phyloP scores from a whole-genome alignment of 2,888 invertebrate genomes.

The Muscina levida region DNA sequence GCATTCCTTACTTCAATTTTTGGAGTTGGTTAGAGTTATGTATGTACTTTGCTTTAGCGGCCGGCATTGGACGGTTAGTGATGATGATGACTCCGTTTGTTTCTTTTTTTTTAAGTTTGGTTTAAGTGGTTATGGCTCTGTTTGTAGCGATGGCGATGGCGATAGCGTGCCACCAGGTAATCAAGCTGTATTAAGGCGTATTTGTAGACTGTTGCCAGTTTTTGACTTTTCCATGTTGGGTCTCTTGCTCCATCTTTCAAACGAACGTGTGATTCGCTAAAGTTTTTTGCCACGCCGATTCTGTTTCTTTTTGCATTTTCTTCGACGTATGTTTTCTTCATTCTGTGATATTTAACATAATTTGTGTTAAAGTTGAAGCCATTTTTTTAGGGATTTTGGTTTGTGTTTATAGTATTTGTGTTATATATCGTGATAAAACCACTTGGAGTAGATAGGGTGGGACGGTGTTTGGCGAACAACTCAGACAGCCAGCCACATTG shows the following conservation, averaged over 20 bases:
- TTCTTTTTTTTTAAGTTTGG: not conserved
- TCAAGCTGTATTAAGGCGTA: conserved; percentile 69
- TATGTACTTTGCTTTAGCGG: conserved; percentile 71
- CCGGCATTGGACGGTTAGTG: conserved; percentile 63
- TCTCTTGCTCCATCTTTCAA: conserved; percentile 19
- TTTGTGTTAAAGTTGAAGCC: conserved; percentile 64
- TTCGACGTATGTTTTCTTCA: conserved; percentile 17
- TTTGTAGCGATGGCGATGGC: conserved; percentile 38
- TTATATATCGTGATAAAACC: conserved; percentile 44
- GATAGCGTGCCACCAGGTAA: conserved; percentile 67
- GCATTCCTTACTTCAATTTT: conserved; percentile 54
- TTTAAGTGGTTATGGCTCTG: conserved; percentile 34
- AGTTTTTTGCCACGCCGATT: conserved; percentile 40
- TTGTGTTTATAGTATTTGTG: conserved; percentile 35
- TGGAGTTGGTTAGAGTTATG: conserved; percentile 36
- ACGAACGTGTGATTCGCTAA: conserved; percentile 62
- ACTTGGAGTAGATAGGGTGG: conserved; percentile 35
- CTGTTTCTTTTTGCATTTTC: conserved; percentile 39
- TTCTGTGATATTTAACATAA: conserved; percentile 57
- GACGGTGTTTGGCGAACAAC: conserved; percentile 8
- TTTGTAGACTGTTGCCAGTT: conserved; percentile 63
- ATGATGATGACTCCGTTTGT: conserved; percentile 49
- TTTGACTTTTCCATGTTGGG: conserved; percentile 43
- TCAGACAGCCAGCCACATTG: conserved; percentile 32
- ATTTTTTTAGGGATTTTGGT: conserved; percentile 71